Evolutionary conservation across 2,113 vertebrate species (phyloP).

Genomic region (Romanogobio albipinnatus): DNA sequence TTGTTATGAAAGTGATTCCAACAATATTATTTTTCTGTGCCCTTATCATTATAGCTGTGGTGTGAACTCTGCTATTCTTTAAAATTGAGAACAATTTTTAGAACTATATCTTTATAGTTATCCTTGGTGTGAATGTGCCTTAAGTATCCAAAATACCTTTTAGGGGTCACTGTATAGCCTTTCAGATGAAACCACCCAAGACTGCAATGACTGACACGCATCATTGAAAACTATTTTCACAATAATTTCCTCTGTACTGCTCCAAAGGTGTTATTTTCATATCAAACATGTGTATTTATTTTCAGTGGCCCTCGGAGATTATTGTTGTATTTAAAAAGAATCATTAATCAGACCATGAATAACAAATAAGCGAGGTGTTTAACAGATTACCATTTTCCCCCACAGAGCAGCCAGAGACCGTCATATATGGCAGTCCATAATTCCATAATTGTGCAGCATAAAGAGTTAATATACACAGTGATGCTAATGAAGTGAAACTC

Average conservation of each 20-base stretch:
- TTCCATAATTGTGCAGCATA: constrained; percentile 53
- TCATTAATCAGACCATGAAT: constrained; percentile 48
- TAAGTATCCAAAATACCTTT: constrained; percentile 15
- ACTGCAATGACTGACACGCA: not conserved
- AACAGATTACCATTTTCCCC: constrained; percentile 32
- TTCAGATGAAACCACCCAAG: constrained; percentile 21
- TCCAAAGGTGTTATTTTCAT: constrained; percentile 50
- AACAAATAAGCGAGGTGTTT: not conserved
- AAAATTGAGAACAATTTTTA: too few relatives aligned
- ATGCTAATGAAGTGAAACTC: constrained; percentile 67
- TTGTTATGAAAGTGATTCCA: too few relatives aligned
- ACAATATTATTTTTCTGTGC: too few relatives aligned
- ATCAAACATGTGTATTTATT: constrained; percentile 38
- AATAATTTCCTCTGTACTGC: constrained; percentile 25
- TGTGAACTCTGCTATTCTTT: too few relatives aligned
- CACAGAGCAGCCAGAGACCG: constrained; percentile 42
- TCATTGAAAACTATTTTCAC: constrained; percentile 27
- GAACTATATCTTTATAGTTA: too few relatives aligned
- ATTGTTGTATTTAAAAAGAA: constrained; percentile 45
- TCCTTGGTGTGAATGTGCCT: too few relatives aligned
- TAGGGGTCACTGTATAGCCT: not conserved
- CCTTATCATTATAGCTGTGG: too few relatives aligned
- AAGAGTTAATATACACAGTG: constrained; percentile 65
- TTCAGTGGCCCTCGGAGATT: constrained; percentile 34
- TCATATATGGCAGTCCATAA: constrained; percentile 58